phyloP scores from a whole-genome alignment of 2,113 vertebrate genomes.

The Donacobius atricapilla region DNA sequence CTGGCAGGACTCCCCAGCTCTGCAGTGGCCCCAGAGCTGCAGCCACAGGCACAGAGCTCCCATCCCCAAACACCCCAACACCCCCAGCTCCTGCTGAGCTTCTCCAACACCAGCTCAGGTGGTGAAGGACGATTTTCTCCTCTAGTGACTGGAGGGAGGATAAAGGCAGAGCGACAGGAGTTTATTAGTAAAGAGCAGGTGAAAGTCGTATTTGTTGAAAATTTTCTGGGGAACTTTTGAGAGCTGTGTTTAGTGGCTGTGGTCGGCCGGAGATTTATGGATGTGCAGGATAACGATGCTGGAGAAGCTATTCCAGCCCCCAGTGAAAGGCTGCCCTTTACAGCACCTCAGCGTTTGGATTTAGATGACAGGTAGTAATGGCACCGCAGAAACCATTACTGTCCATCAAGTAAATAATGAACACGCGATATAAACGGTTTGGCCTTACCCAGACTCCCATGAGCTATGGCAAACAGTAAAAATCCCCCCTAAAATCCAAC shows the following conservation, averaged over 20 bases:
- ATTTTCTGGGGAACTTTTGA: background rate
- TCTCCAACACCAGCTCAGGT: background rate
- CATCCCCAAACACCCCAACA: rapidly evolving
- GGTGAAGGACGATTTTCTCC: background rate
- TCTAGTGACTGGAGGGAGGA: background rate
- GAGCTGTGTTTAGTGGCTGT: background rate
- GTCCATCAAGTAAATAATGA: slow-evolving; percentile 42
- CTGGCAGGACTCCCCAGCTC: rapidly evolving
- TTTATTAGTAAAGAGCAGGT: background rate
- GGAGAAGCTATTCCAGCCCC: background rate
- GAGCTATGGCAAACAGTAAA: background rate
- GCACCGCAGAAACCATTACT: slow-evolving; percentile 30
- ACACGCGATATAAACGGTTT: background rate
- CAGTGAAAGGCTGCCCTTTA: slow-evolving; percentile 11
- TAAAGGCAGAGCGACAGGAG: background rate
- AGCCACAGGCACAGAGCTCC: background rate
- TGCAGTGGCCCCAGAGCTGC: background rate
- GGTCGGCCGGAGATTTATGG: background rate
- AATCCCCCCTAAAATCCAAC: background rate
- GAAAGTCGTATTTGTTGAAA: background rate
- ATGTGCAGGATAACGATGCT: background rate
- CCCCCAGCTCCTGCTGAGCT: background rate
- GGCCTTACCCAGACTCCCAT: background rate
- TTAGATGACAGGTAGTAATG: background rate
- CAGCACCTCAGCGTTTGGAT: background rate